Percentiles rank a stretch among this genome's conserved stretches.
Evolutionary conservation across 2,113 vertebrate genomes (phyloP).

Genomic region (Hippocampus comes): DNA sequence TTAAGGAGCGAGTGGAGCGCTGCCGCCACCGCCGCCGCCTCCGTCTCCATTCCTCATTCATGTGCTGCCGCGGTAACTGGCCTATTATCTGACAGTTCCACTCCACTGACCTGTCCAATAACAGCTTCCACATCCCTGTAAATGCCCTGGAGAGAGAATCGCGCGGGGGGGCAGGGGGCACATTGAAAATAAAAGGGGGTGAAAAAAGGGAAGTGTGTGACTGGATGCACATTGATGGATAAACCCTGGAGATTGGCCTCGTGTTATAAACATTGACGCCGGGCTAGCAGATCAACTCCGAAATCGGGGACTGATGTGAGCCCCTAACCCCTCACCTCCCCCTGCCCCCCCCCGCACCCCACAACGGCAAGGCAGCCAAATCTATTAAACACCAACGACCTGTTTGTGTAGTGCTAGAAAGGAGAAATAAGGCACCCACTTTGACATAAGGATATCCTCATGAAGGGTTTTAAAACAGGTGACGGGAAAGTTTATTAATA

Average conservation of each 20-base stretch:
- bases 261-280: slow-evolving; percentile 99
- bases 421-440: slow-evolving; percentile 16
- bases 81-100: slow-evolving; percentile 75
- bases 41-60: slow-evolving; percentile 64
- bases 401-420: slow-evolving; percentile 71
- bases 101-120: slow-evolving; percentile 74
- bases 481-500: not conserved
- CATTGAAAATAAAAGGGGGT: slow-evolving; percentile 6
- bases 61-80: slow-evolving; percentile 69
- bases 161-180: not conserved
- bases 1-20: slow-evolving; percentile 67
- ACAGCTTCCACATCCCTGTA: slow-evolving; percentile 72
- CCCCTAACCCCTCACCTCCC: not conserved
- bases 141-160: slow-evolving; percentile 58
- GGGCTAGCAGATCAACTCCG: slow-evolving; percentile 98
- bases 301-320: slow-evolving; percentile 88
- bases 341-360: slow-evolving; percentile 68
- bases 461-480: not conserved
- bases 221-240: slow-evolving; percentile 58
- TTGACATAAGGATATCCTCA: not conserved
- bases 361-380: slow-evolving; percentile 60
- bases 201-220: slow-evolving; percentile 25
- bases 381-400: slow-evolving; percentile 91
- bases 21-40: slow-evolving; percentile 49
- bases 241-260: slow-evolving; percentile 94